Percentiles rank a stretch among this genome's conserved stretches.
Conservation (phyloP, 2,113 vertebrate species). For the Malurus elegans region DNA sequence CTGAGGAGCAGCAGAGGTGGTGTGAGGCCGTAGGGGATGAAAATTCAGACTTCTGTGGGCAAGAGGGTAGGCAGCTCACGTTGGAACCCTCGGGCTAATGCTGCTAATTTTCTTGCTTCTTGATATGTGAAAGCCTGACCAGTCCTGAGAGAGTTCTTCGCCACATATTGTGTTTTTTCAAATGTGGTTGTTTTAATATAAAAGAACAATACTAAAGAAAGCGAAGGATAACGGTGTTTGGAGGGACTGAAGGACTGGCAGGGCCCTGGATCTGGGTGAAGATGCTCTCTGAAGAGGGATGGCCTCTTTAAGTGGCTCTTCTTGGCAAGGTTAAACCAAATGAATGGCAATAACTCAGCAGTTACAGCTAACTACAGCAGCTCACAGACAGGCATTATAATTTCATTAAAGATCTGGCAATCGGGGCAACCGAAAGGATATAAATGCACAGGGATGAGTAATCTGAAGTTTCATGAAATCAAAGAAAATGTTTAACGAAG, state of each 20-base stretch:
- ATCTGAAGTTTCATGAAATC: not conserved
- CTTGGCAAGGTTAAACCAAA: conserved; percentile 30
- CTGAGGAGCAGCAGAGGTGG: not conserved
- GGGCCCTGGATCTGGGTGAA: not conserved
- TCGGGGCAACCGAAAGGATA: not conserved
- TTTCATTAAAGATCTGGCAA: conserved; percentile 33
- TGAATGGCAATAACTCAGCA: not conserved
- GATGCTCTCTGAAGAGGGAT: not conserved
- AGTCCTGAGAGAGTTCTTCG: not conserved
- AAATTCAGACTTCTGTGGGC: not conserved
- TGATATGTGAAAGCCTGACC: not conserved
- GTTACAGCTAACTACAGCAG: not conserved
- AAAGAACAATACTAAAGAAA: not conserved
- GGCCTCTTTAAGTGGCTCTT: not conserved
- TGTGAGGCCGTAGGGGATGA: fast-evolving
- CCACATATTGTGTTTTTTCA: fast-evolving
- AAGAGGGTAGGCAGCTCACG: not conserved
- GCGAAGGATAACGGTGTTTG: not conserved
- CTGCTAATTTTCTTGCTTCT: not conserved
- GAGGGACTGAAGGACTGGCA: not conserved
- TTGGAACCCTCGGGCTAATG: not conserved
- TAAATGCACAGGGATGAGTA: not conserved
- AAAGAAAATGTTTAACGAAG: conserved; percentile 13
- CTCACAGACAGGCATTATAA: not conserved
- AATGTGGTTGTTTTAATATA: not conserved